Evolutionary conservation across 2,797 vertebrate species (phyloP), one percentile per base, ranked within the genome.

Genomic region (Anableps anableps): DNA sequence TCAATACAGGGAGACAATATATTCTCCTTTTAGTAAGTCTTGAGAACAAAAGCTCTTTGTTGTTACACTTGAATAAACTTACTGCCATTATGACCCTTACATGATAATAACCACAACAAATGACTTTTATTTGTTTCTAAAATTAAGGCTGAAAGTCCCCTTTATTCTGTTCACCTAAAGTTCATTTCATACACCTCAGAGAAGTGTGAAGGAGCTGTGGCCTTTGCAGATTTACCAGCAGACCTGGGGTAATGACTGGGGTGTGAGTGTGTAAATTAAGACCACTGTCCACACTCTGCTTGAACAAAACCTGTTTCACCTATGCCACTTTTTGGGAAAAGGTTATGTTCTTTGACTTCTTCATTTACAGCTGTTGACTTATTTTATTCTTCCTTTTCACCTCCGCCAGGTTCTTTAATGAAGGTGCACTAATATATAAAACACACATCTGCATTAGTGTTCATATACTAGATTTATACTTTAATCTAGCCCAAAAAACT

Each of bases 171-270:
- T 80, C 77, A 72, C 70, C 78, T 62, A 50, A 81, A 86, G 82
- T 85, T 85, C 76, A 83, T 75, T 84, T 85, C 86, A 83, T 87
- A 86, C 89, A 85, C 88, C 86, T 84, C 74, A 74, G 76, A 81
- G 74, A 92, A 36, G 87, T 89, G 90, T 88, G 85, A 92, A 90
- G 76, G 64, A 90, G 83, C 88, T 88, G 80, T 91, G 90, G 91
- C 91, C 89, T 90, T 90, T 83, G 80, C 87, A 85, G 85, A 91
- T 90, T 85, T 83, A 83, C 79, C 81, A 78, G 76, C 81, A 95
- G 94, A 91, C 81, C 80, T 83, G 81, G 88, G 45, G 21, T 62
- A 85, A 94, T 96, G 96, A 95, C 95, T 95, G 95, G 92, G 90
- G 89, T 88, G 90, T 0, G 0, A 84, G 91, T 89, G 96, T 82